phyloP scores from a whole-genome alignment of 2,113 vertebrate genomes.

The Notothenia rossii region DNA sequence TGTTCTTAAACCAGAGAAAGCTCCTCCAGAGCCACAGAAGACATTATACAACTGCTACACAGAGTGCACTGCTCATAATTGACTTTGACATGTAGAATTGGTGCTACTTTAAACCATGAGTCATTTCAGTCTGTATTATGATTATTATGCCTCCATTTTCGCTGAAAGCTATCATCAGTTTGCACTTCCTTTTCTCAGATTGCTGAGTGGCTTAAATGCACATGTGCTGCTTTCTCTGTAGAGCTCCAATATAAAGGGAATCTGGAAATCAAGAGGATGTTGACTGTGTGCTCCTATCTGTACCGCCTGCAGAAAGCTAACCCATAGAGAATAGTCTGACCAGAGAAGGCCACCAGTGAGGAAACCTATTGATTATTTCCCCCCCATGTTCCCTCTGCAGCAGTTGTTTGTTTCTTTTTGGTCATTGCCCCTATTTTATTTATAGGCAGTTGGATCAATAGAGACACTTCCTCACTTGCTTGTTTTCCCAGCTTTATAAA shows the following conservation, averaged over 20 bases:
- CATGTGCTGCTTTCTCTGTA: slow-evolving; percentile 47
- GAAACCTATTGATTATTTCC: slow-evolving; percentile 82
- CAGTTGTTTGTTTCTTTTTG: slow-evolving; percentile 84
- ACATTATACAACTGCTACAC: slow-evolving; percentile 4
- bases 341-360: slow-evolving; percentile 76
- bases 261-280: slow-evolving; percentile 71
- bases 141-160: background rate
- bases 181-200: slow-evolving; percentile 28
- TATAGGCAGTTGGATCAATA: slow-evolving; percentile 82
- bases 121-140: slow-evolving; percentile 7
- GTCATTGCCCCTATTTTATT: slow-evolving; percentile 81
- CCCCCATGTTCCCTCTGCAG: slow-evolving; percentile 74
- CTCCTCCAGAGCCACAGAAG: background rate
- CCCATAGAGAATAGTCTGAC: slow-evolving; percentile 79
- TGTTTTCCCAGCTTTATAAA: slow-evolving; percentile 81
- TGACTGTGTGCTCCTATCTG: slow-evolving; percentile 54
- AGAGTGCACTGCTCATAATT: slow-evolving; percentile 5
- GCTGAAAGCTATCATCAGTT: slow-evolving; percentile 1
- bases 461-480: slow-evolving; percentile 77
- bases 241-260: slow-evolving; percentile 52
- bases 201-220: slow-evolving; percentile 61
- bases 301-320: slow-evolving; percentile 58
- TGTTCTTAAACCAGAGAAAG: slow-evolving; percentile 1
- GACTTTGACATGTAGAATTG: slow-evolving; percentile 35
- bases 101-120: slow-evolving; percentile 22